Conservation (phyloP, 2,888 invertebrate species). For the Drosophila mettleri region DNA sequence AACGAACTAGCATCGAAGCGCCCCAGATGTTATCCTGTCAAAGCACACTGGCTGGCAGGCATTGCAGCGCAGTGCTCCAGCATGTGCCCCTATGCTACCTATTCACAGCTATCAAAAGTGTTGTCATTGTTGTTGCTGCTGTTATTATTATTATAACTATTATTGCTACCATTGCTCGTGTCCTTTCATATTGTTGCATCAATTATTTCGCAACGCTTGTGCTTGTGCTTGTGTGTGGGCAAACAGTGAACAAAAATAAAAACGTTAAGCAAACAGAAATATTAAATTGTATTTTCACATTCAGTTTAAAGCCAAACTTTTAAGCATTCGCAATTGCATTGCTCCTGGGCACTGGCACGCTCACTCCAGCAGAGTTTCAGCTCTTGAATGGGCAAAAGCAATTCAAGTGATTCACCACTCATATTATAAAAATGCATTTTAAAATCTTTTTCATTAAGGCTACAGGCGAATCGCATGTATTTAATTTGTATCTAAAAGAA, state of each 20-base stretch:
- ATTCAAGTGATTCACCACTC: constrained; percentile 40
- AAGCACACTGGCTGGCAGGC: constrained; percentile 2
- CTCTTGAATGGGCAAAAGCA: constrained; percentile 21
- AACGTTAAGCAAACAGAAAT: not conserved
- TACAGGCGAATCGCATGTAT: constrained; percentile 1
- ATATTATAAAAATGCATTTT: constrained; percentile 19
- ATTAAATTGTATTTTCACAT: not conserved
- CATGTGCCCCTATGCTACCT: constrained; percentile 15
- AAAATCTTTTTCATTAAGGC: constrained; percentile 4
- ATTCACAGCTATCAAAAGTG: not conserved
- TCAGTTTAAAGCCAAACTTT: not conserved
- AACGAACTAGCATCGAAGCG: constrained; percentile 2
- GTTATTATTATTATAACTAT: not conserved
- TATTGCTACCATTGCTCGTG: constrained; percentile 16
- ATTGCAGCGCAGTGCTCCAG: constrained; percentile 11
- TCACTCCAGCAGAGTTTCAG: constrained; percentile 13
- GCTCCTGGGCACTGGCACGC: not conserved
- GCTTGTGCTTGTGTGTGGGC: constrained; percentile 9
- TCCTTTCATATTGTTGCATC: constrained; percentile 34
- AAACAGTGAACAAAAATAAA: not conserved
- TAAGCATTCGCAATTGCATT: not conserved
- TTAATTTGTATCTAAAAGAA: constrained; percentile 1
- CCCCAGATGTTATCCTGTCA: constrained; percentile 9
- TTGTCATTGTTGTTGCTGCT: not conserved
- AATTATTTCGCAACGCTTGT: constrained; percentile 36